Evolutionary conservation across 2,888 invertebrate genomes (phyloP), one percentile per base, ranked within the genome.

Genomic region (Emmelina monodactyla): DNA sequence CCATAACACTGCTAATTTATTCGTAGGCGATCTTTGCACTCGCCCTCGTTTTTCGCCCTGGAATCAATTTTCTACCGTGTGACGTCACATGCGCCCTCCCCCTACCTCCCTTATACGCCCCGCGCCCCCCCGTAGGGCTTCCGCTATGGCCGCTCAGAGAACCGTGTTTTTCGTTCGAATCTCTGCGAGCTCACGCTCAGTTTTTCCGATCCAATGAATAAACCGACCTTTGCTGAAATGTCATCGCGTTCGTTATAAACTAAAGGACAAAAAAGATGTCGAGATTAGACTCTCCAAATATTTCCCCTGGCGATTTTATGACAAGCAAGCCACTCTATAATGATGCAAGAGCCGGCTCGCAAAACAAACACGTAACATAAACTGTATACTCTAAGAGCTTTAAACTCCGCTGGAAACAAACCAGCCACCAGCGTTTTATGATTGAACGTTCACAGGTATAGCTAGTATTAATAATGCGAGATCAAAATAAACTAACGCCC

Each of bases 391-490:
- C 45, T 49, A 53, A 54, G 50, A 53, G 47, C 53, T 50, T 49
- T 53, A 60, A 62, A 61, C 59, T 55, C 55, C 53, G 57, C 59
- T 62, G 67, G 78, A 78, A 76, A 75, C 73, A 73, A 76, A 78
- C 75, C 78, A 78, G 78, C 73, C 72, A 66, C 63, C 57, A 55
- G 55, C 56, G 54, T 55, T 58, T 68, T 76, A 78, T 78, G 78
- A 78, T 78, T 75, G 72, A 78, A 70, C 61, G 63, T 62, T 55
- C 57, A 44, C 72, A 67, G 75, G 65, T 76, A 76, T 75, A n/a
- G 60, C 58, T 54, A 58, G 55, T 52, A 63, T 65, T 75, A 72
- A 73, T 75, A 73, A 75, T 71, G 58, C 57, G 49, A 48, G 70
- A 65, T 71, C 68, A 71, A 76, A 73, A 72, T 76, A 76, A 69